phyloP scores from a whole-genome alignment of 2,888 invertebrate genomes.

The Eupithecia insigniata region DNA sequence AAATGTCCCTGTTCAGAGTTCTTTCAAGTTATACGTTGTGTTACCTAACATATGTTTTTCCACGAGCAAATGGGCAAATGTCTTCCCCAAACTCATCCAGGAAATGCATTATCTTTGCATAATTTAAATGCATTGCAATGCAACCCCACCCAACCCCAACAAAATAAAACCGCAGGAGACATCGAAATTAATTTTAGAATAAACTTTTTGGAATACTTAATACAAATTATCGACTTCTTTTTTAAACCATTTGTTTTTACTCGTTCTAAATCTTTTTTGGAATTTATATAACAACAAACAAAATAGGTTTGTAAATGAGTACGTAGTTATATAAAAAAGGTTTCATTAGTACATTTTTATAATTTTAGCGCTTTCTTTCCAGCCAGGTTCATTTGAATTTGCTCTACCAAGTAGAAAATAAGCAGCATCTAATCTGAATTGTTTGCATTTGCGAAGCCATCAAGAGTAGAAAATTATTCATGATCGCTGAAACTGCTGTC shows the following conservation, averaged over 20 bases:
- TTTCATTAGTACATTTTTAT: neutral
- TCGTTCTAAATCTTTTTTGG: neutral
- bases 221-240: neutral
- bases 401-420: constrained; percentile 1
- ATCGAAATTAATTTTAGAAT: neutral
- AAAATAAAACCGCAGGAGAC: neutral
- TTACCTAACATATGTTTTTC: no score
- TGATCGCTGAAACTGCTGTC: constrained; percentile 17
- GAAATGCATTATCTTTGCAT: no score
- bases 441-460: constrained; percentile 20
- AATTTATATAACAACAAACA: neutral
- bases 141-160: no score
- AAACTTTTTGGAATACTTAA: neutral
- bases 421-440: constrained; percentile 15
- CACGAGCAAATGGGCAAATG: no score
- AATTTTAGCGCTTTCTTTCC: neutral
- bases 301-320: neutral
- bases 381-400: constrained; percentile 5
- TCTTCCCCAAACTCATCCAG: no score
- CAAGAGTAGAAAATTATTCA: constrained; percentile 27
- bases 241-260: neutral
- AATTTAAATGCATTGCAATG: no score
- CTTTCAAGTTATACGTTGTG: neutral
- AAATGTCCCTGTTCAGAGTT: neutral
- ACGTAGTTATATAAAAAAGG: neutral